Conservation (phyloP, 2,113 vertebrate species). For the Callipepla squamata region DNA sequence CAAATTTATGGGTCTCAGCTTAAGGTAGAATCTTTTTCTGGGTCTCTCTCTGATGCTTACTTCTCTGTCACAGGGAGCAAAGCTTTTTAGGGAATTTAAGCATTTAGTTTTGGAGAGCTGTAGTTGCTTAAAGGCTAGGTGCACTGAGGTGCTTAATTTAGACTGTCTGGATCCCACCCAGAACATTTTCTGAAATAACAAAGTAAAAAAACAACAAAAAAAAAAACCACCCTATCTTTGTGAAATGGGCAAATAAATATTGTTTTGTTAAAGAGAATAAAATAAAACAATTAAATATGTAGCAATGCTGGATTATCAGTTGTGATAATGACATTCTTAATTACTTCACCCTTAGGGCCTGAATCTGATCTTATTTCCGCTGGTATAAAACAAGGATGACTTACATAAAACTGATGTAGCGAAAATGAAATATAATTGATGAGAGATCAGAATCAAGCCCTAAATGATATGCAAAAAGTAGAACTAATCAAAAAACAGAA, state of each 20-base stretch:
- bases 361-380: constrained; percentile 40
- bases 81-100: neutral
- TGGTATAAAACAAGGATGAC: constrained; percentile 18
- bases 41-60: neutral
- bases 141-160: neutral
- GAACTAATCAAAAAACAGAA: constrained; percentile 64
- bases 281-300: neutral
- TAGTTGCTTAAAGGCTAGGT: neutral
- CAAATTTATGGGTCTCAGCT: neutral
- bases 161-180: neutral
- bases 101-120: neutral
- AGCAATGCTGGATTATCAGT: constrained; percentile 19
- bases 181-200: constrained; percentile 32
- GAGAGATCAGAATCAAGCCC: constrained; percentile 40
- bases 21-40: neutral
- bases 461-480: constrained; percentile 43
- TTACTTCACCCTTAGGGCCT: constrained; percentile 57
- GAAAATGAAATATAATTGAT: constrained; percentile 42
- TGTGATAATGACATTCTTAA: constrained; percentile 62
- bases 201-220: neutral
- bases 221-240: neutral
- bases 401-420: constrained; percentile 39
- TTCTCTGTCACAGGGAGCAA: neutral
- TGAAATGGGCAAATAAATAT: neutral
- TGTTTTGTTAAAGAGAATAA: neutral